Evolutionary conservation across 1,140 invertebrate genomes (phyloP), one percentile per base, ranked within the genome.

Genomic region (Procambarus clarkii): DNA sequence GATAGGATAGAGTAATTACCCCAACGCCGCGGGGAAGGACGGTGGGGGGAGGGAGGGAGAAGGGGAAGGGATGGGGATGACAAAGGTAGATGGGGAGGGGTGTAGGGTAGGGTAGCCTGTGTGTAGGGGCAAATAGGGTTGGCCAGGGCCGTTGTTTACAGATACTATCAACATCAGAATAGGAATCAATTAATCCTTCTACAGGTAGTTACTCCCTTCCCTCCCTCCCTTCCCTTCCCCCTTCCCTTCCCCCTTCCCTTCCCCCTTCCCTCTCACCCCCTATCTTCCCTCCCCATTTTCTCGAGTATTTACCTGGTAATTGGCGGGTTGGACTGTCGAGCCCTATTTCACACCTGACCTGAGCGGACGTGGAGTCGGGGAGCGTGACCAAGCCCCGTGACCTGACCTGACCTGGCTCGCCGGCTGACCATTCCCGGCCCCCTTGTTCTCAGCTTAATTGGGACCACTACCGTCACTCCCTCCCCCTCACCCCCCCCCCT

Each of bases 311-410:
- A 71, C 60, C 45, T 71, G 82, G 64, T 85, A 74, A 74, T 69
- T 85, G 58, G 64, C 60, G 64, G 82, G 60, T 69, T 44, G 82
- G 64, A 11, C 64, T 85, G 82, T 85, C 82, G 74, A 4, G 64
- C 21, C 34, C 82, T 85, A 85, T 85, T 85, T 85, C 82, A 85
- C 82, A 85, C 82, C 45, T 85, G 82, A 85, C 82, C 82, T 85
- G 82, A 71, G 64, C 64, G 24, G 82, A 85, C 15, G 45, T 11
- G 79, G 79, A 8, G 79, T n/a, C 79, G 54, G 48, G 79, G 48
- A 80, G 79, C 79, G 79, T 58, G 79, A 46, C 77, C 45, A 44
- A 69, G 15, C 13, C 46, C n/a, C 34, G 34, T 34, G 34, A 34
- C 34, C 34, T 34, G 77, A 79, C 77, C 77, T 79, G 77, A 79